Percentiles rank a stretch among this genome's conserved stretches.
Evolutionary conservation across 2,797 vertebrate genomes (phyloP).

Genomic region (Rachycentron canadum): DNA sequence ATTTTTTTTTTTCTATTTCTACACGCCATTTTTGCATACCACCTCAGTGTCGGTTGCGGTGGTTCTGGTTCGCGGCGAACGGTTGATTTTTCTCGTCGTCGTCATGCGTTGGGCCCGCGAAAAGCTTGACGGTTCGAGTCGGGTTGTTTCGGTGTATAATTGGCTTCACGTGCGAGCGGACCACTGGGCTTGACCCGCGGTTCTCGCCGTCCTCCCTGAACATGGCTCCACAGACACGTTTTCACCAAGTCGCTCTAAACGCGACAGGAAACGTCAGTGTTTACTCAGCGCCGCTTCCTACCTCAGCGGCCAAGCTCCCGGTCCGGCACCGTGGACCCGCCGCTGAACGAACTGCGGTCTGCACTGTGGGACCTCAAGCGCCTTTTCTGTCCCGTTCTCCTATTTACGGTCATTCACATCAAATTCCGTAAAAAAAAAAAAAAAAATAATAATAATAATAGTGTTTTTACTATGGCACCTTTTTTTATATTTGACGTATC

Average conservation of each 20-base stretch:
- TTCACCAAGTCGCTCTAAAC: not conserved
- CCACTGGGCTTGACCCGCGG: not conserved
- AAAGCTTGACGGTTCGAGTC: not conserved
- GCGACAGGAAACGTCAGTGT: constrained; percentile 70
- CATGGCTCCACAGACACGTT: constrained; percentile 16
- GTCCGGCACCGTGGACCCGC: not conserved
- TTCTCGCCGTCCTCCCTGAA: not conserved
- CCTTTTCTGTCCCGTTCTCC: not conserved
- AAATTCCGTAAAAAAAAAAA: too few species aligned
- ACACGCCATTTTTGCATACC: not conserved
- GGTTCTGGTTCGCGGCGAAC: not conserved
- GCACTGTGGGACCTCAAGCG: not conserved
- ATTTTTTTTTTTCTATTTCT: not conserved
- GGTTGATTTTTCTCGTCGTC: not conserved
- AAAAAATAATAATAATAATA: too few species aligned
- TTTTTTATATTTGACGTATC: constrained; percentile 5
- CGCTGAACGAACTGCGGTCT: not conserved
- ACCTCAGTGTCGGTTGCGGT: constrained; percentile 10
- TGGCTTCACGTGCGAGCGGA: not conserved
- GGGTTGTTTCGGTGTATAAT: not conserved
- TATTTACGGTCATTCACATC: not conserved
- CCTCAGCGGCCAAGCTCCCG: constrained; percentile 39
- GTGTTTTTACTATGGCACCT: too few species aligned
- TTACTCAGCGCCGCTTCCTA: constrained; percentile 60
- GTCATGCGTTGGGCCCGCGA: not conserved